These are phyloP conservation scores for Syngnathus scovelli DNA, from an alignment of 2,113 vertebrate genomes.

Conservation along the genomic window DNA sequence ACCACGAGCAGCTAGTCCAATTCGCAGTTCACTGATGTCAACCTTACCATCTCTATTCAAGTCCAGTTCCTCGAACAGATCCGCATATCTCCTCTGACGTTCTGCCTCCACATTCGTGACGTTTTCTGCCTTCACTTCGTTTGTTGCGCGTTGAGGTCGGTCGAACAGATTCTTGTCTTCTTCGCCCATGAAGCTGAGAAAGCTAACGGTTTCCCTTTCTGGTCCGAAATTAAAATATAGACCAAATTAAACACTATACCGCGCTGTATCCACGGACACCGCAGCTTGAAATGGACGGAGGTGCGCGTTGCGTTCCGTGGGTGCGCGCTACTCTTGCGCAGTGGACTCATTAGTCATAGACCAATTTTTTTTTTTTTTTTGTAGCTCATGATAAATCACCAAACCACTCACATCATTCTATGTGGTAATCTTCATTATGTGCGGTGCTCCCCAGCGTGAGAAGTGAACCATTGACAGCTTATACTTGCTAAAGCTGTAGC, in stretches of 20 bases:
- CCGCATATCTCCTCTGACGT: conserved; percentile 61
- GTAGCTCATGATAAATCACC: background rate
- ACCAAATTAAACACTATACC: background rate
- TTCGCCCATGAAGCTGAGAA: conserved; percentile 55
- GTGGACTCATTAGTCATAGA: background rate
- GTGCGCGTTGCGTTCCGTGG: background rate
- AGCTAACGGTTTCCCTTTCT: background rate
- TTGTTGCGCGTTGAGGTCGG: conserved; percentile 32
- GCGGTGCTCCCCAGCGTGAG: background rate
- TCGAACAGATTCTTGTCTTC: conserved; percentile 34
- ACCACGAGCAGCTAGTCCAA: conserved; percentile 71
- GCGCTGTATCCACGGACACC: background rate
- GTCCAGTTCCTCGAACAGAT: conserved; percentile 81
- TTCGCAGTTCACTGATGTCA: conserved; percentile 74
- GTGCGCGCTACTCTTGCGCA: background rate
- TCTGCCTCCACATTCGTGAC: conserved; percentile 55
- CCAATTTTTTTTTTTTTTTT: background rate
- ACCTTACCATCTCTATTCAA: conserved; percentile 78
- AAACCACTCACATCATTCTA: too few relatives aligned
- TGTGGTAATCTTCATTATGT: too few relatives aligned
- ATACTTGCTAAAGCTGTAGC: conserved; percentile 33
- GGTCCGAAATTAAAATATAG: background rate
- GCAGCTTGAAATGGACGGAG: background rate
- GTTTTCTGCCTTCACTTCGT: conserved; percentile 21
- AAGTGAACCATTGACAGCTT: conserved; percentile 22